These are phyloP conservation scores for Lucifuga dentata DNA, from an alignment of 2,113 vertebrate species.

Conservation along the genomic window DNA sequence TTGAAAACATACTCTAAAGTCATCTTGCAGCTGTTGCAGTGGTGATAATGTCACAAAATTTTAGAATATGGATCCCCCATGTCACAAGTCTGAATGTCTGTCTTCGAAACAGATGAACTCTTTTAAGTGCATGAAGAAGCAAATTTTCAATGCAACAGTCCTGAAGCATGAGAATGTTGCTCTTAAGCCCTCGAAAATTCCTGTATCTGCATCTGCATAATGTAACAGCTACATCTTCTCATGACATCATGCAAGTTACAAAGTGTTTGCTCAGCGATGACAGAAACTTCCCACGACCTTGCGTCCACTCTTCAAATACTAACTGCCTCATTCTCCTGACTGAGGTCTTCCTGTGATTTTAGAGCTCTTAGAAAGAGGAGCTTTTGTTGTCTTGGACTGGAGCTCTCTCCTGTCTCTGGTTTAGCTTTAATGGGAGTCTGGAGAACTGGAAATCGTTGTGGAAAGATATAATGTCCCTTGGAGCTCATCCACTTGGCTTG, in stretches of 20 bases:
- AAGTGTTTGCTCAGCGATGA: slow-evolving; percentile 51
- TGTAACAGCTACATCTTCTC: slow-evolving; percentile 52
- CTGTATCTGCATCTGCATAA: slow-evolving; percentile 58
- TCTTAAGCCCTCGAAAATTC: slow-evolving; percentile 32
- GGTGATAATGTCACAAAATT: no score
- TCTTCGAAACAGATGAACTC: slow-evolving; percentile 31
- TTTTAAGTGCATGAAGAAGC: neutral
- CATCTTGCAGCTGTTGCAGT: slow-evolving; percentile 2
- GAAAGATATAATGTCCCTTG: slow-evolving; percentile 58
- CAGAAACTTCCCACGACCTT: slow-evolving; percentile 72
- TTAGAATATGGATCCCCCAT: slow-evolving; percentile 46
- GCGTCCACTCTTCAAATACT: slow-evolving; percentile 56
- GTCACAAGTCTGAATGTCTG: slow-evolving; percentile 26
- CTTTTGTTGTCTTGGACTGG: slow-evolving; percentile 27
- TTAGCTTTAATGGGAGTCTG: slow-evolving; percentile 46
- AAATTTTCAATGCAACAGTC: slow-evolving; percentile 27
- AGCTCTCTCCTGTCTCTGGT: slow-evolving; percentile 43
- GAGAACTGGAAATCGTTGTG: slow-evolving; percentile 52
- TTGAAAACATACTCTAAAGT: no score
- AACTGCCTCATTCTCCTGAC: slow-evolving; percentile 34
- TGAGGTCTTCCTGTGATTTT: slow-evolving; percentile 38
- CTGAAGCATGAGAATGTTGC: slow-evolving; percentile 34
- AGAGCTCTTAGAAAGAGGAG: slow-evolving; percentile 17
- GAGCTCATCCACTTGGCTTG: slow-evolving; percentile 45
- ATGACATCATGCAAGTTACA: slow-evolving; percentile 46